Evolutionary conservation across 2,113 vertebrate genomes (phyloP), one percentile per base, ranked within the genome.

Genomic region (Malurus cyaneus): DNA sequence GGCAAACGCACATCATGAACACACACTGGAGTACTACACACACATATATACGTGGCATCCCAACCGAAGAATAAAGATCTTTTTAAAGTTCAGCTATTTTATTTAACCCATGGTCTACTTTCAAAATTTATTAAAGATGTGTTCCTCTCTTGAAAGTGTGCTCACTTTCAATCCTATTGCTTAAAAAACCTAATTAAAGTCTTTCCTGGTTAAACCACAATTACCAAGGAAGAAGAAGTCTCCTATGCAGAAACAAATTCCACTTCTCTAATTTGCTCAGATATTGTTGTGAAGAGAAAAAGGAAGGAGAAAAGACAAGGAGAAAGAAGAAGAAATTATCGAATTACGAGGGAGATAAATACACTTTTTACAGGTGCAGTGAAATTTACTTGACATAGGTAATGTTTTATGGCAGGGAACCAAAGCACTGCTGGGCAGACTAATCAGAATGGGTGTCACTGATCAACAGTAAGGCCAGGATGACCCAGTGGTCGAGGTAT

Each of bases 251-350:
- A 80, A 86, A 36, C 31, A 73, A 77, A 18, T 18, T 54, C 12
- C 16, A 18, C 9, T 72, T 76, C 52, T 82, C 54, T 54, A 36
- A 46, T 80, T 85, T 80, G 7, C n/a, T 89, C 12, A 15, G 64
- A 83, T 50, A 57, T 60, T 88, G 41, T 34, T 95, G 64, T 42
- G 31, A 71, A 29, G 34, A 92, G 66, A 85, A 72, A 80, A 91
- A 84, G 42, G 65, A 49, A 3, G 46, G 19, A 87, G 62, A 85
- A 77, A 80, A 73, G 13, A 65, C 16, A 46, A 76, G 17, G 32
- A 53, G n/a, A 86, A 86, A 57, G 47, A 79, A 83, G 56, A 70
- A 88, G 7, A 31, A 93, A 62, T 53, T 42, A n/a, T 56, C 80
- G 70, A 62, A 29, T 7, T 53, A 31, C 7, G 28, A 80, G 8